phyloP scores from a whole-genome alignment of 2,113 vertebrate genomes.

The Lanius ludovicianus region DNA sequence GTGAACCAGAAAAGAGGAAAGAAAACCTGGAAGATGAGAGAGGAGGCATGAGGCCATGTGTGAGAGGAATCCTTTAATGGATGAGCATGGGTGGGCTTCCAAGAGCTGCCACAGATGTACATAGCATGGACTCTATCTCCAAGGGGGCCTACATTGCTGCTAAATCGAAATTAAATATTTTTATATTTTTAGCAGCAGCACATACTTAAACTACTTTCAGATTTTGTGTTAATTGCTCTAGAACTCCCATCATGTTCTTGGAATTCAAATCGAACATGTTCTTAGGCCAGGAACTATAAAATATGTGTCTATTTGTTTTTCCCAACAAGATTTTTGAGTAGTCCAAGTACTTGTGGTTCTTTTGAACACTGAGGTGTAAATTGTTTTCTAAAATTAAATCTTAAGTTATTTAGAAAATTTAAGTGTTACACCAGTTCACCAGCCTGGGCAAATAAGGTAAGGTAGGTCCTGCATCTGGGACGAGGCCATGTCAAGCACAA shows the following conservation, averaged over 20 bases:
- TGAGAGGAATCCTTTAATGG: neutral
- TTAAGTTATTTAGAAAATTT: no score
- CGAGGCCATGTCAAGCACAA: neutral
- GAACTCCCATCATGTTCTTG: neutral
- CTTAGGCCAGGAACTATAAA: neutral
- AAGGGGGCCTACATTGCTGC: neutral
- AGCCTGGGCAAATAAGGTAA: neutral
- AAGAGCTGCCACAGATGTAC: neutral
- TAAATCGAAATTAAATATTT: neutral
- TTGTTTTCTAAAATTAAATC: neutral
- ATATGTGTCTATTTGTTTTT: neutral
- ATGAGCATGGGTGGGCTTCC: neutral
- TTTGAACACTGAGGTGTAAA: fast-evolving
- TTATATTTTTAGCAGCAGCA: neutral
- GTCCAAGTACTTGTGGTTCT: neutral
- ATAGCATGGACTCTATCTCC: neutral
- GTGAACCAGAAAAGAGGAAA: neutral
- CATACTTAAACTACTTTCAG: neutral
- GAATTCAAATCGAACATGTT: neutral
- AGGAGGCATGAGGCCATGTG: fast-evolving
- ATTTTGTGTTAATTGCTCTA: neutral
- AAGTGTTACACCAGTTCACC: fast-evolving
- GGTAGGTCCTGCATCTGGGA: no score
- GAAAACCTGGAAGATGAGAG: neutral
- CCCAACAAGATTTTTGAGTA: neutral